Conservation (phyloP, 2,888 invertebrate species). For the Troides aeacus region DNA sequence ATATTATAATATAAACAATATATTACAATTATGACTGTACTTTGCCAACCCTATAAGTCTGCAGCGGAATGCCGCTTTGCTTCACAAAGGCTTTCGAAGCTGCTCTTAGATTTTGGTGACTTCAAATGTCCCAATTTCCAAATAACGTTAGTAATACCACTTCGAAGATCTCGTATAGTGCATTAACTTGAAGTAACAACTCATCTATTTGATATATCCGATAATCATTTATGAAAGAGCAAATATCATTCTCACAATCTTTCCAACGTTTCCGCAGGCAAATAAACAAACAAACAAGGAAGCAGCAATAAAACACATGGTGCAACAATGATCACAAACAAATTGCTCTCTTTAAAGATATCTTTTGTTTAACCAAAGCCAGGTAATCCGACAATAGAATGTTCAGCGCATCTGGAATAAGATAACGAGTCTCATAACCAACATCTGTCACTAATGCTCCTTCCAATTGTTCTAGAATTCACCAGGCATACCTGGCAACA, state of each 20-base stretch:
- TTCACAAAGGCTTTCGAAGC: constrained; percentile 25
- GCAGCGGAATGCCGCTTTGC: constrained; percentile 27
- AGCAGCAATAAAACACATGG: constrained; percentile 23
- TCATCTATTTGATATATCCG: no score
- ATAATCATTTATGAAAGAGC: no score
- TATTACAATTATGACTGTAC: not conserved
- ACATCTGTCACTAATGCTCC: constrained; percentile 29
- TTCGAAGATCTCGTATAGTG: not conserved
- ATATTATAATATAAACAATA: not conserved
- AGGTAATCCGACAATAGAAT: constrained; percentile 29
- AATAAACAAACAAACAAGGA: not conserved
- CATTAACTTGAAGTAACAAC: no score
- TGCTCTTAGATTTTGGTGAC: constrained; percentile 24
- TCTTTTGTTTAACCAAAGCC: constrained; percentile 22
- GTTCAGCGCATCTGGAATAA: constrained; percentile 26
- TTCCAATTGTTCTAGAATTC: constrained; percentile 30
- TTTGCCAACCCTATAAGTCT: constrained; percentile 16
- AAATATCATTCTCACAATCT: no score
- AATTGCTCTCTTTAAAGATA: not conserved
- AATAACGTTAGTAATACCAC: not conserved
- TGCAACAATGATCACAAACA: constrained; percentile 20
- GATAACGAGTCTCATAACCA: constrained; percentile 25
- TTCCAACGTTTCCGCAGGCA: not conserved
- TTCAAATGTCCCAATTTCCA: constrained; percentile 26
- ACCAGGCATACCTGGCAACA: constrained; percentile 23